A percentile compares a stretch with the other conserved stretches of the same genome.
These are phyloP conservation scores for Protonibea diacanthus DNA, from an alignment of 2,797 vertebrate genomes.

Conservation along the genomic window DNA sequence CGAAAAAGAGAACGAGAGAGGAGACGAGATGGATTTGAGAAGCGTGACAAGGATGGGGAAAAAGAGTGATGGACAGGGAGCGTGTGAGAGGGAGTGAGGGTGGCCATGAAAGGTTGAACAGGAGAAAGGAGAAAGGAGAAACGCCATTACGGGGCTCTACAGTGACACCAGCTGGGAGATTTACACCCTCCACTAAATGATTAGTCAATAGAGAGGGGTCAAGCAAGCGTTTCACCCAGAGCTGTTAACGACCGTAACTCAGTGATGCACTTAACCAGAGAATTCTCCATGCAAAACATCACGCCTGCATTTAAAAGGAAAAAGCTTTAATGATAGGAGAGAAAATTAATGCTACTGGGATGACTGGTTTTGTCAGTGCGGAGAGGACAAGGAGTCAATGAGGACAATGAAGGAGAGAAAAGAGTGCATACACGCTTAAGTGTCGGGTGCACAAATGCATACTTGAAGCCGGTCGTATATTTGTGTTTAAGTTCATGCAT, in stretches of 20 bases:
- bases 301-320: conserved; percentile 78
- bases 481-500: conserved; percentile 46
- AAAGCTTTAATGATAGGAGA: conserved; percentile 79
- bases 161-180: conserved; percentile 83
- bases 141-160: conserved; percentile 78
- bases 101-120: conserved; percentile 73
- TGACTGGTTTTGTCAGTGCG: conserved; percentile 81
- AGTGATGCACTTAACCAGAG: conserved; percentile 84
- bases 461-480: conserved; percentile 35
- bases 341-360: conserved; percentile 83
- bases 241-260: conserved; percentile 85
- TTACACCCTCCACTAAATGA: conserved; percentile 85
- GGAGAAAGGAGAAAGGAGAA: conserved; percentile 70
- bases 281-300: conserved; percentile 84
- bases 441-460: conserved; percentile 50
- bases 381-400: conserved; percentile 83
- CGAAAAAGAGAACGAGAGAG: conserved; percentile 27
- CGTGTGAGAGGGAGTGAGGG: conserved; percentile 57
- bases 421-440: conserved; percentile 46
- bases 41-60: conserved; percentile 42
- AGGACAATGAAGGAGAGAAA: conserved; percentile 77
- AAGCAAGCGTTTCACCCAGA: conserved; percentile 83
- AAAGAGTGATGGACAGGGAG: conserved; percentile 66
- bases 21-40: conserved; percentile 26
- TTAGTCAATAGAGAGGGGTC: conserved; percentile 86